phyloP scores from a whole-genome alignment of 2,113 vertebrate genomes.

The Apteryx mantelli region DNA sequence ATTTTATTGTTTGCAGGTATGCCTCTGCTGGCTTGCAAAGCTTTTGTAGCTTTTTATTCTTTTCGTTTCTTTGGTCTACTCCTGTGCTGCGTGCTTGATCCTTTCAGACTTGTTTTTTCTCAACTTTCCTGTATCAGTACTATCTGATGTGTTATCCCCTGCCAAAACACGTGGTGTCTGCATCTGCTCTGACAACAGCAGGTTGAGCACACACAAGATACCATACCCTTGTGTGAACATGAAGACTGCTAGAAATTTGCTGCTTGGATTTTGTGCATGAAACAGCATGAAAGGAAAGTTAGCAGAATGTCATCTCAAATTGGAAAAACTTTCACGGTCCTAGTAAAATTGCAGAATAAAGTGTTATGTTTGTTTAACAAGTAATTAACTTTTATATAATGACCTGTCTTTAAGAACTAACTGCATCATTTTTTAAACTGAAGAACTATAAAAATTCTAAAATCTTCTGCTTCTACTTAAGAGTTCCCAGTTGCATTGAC shows the following conservation, averaged over 20 bases:
- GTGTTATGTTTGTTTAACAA: not conserved
- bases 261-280: slow-evolving; percentile 21
- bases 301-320: slow-evolving; percentile 9
- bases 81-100: slow-evolving; percentile 16
- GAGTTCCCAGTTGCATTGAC: not conserved
- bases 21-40: not conserved
- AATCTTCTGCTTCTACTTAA: not conserved
- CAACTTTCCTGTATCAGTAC: slow-evolving; percentile 9
- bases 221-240: slow-evolving; percentile 24
- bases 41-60: not conserved
- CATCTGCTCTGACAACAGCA: slow-evolving; percentile 61
- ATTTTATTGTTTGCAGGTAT: slow-evolving; percentile 26
- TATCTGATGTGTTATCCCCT: slow-evolving; percentile 51
- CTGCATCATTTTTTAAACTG: not conserved
- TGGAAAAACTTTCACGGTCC: not conserved
- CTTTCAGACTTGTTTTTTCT: slow-evolving; percentile 57
- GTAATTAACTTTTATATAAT: not conserved
- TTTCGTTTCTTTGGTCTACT: not conserved
- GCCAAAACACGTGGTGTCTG: slow-evolving; percentile 51
- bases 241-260: slow-evolving; percentile 44
- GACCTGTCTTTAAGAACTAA: not conserved
- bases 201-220: slow-evolving; percentile 54
- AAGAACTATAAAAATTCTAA: not conserved
- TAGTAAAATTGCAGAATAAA: not conserved
- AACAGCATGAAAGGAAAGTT: slow-evolving; percentile 18